These are phyloP conservation scores for Hoplias malabaricus DNA, from an alignment of 2,113 vertebrate genomes.

Conservation along the genomic window DNA sequence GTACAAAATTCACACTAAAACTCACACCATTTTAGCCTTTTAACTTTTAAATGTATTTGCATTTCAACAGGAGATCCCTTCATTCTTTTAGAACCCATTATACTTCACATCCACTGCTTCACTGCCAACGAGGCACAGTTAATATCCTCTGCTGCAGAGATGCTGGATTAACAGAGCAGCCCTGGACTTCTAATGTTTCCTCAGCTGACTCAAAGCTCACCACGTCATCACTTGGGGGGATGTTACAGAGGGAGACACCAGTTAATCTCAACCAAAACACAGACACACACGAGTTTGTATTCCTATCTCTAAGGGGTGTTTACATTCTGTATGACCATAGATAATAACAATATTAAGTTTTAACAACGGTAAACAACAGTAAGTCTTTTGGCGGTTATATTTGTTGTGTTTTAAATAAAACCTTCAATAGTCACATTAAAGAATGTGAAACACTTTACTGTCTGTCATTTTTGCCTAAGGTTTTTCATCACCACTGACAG, in stretches of 20 bases:
- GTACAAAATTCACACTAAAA: too few species aligned
- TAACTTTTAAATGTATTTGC: too few species aligned
- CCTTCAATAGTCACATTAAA: too few species aligned
- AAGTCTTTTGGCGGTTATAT: too few species aligned
- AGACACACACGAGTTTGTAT: neutral
- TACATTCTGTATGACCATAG: neutral
- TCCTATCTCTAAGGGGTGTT: neutral
- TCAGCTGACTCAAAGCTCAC: neutral
- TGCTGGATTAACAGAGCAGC: neutral
- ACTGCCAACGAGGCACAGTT: neutral
- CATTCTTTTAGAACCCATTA: neutral
- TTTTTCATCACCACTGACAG: too few species aligned
- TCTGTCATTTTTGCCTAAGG: too few species aligned
- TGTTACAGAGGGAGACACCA: neutral
- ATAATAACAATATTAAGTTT: neutral
- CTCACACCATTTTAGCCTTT: too few species aligned
- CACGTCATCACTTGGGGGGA: neutral
- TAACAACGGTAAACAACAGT: too few species aligned
- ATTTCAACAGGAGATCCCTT: neutral
- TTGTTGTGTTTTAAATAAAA: too few species aligned
- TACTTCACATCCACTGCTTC: neutral
- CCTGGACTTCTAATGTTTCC: constrained; percentile 1
- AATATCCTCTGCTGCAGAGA: constrained; percentile 10
- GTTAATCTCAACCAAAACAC: neutral
- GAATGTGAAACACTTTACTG: too few species aligned